Evolutionary conservation across 2,797 vertebrate genomes (phyloP).

Genomic region (Jordanella pulchra): DNA sequence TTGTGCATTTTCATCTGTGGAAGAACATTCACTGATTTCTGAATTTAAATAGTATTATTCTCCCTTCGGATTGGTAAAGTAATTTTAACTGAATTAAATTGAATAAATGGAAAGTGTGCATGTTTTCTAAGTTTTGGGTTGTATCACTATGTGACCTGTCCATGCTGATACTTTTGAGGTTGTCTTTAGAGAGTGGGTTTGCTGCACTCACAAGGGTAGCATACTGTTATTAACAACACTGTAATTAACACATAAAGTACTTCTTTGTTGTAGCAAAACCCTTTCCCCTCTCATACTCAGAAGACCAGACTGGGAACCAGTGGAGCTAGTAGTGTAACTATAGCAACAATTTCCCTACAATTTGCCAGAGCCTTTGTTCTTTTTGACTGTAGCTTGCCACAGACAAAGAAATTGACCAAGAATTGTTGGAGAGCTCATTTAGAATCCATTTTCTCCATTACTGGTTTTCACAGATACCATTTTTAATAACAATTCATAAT

Average conservation of each 20-base stretch:
- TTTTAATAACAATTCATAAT: conserved; percentile 14
- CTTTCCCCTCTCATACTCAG: conserved; percentile 35
- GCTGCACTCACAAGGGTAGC: conserved; percentile 41
- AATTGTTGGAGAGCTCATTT: conserved; percentile 45
- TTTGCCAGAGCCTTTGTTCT: conserved; percentile 70
- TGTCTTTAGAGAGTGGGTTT: conserved; percentile 30
- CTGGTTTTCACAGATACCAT: conserved; percentile 26
- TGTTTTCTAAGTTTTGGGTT: not conserved
- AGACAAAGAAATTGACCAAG: conserved; percentile 38
- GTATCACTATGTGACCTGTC: not conserved
- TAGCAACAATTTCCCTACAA: conserved; percentile 74
- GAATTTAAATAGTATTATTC: not conserved
- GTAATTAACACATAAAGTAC: conserved; percentile 67
- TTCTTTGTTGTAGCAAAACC: conserved; percentile 22
- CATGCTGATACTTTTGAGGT: not conserved
- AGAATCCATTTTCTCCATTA: conserved; percentile 36
- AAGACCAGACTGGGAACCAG: conserved; percentile 49
- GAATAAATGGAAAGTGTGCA: not conserved
- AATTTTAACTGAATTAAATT: not conserved
- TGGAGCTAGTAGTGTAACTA: conserved; percentile 67
- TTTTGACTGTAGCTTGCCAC: conserved; percentile 40
- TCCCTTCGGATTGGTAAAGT: not conserved
- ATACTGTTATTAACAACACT: conserved; percentile 65
- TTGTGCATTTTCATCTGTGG: not conserved
- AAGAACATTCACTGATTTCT: not conserved